phyloP scores from a whole-genome alignment of 2,888 invertebrate species.

The Calliopum simillimum region DNA sequence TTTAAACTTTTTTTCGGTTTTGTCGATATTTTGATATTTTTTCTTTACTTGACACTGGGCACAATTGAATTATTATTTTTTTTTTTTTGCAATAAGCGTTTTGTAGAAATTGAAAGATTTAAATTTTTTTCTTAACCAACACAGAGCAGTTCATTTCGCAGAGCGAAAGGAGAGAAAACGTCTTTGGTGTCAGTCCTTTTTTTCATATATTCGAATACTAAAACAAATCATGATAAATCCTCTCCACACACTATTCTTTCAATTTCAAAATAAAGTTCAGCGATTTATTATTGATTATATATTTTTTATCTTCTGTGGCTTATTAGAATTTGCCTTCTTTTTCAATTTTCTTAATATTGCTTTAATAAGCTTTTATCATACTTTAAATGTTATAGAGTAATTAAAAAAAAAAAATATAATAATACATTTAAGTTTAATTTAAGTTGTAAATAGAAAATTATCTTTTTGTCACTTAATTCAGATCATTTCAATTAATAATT shows the following conservation, averaged over 20 bases:
- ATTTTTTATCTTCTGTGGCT: slow-evolving; percentile 30
- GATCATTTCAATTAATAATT: slow-evolving; percentile 28
- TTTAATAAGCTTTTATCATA: slow-evolving; percentile 20
- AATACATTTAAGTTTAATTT: slow-evolving; percentile 23
- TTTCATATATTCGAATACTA: not conserved
- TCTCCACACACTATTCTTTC: slow-evolving; percentile 34
- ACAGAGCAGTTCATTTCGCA: slow-evolving; percentile 33
- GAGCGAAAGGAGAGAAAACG: slow-evolving; percentile 31
- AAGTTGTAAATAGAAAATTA: slow-evolving; percentile 26
- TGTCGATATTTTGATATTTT: slow-evolving; percentile 6
- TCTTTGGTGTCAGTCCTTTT: slow-evolving; percentile 37
- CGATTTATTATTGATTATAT: slow-evolving; percentile 35
- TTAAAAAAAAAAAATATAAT: slow-evolving; percentile 23
- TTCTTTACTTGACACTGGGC: slow-evolving; percentile 30
- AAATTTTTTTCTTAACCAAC: slow-evolving; percentile 26
- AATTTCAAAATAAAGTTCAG: slow-evolving; percentile 41
- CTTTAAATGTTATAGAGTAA: slow-evolving; percentile 27
- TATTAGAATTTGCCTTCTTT: slow-evolving; percentile 17
- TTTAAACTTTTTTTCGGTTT: slow-evolving; percentile 21
- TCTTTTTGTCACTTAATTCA: slow-evolving; percentile 29
- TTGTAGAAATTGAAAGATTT: slow-evolving; percentile 23
- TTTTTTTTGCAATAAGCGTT: slow-evolving; percentile 5
- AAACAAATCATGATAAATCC: slow-evolving; percentile 29
- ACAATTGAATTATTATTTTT: slow-evolving; percentile 20
- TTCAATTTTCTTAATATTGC: slow-evolving; percentile 22